Base-by-base conservation (phyloP, 2,113 vertebrate species). In the Alexandromys fortis region DNA sequence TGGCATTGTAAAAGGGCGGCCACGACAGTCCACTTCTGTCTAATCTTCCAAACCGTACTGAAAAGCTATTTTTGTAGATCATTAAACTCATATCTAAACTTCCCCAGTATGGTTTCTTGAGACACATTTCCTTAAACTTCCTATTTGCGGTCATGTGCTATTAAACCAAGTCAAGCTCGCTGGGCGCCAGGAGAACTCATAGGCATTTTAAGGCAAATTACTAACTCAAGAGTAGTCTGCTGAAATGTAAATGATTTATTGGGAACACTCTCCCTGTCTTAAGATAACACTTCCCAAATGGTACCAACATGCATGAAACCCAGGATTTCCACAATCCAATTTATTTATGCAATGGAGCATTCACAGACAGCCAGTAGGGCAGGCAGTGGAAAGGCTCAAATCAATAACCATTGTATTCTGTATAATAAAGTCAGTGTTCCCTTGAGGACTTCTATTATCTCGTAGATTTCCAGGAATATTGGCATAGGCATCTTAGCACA, bases 151-250 rank as follows among this genome's bases (percentile, higher is more conserved):
- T 49, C 58, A 55, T 72, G 21, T 58, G 96, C 9, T 97, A 28
- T 16, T 89, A 95, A 76, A 21, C 30, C 90, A 95, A 78, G 45
- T 72, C 24, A 92, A 61, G 83, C 94, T 98, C 96, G 93, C 97
- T 98, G 97, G 95, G 94, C 89, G 81, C 96, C 86, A 95, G n/a
- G 6, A 90, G 28, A 92, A 97, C 92, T 97, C 93, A 95, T 86
- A 55, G 55, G 24, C 73, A 86, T 96, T 96, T 94, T 88, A 94
- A 90, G 95, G 85, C 77, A 96, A 95, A 90, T 86, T 38, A 65
- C 58, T 93, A 87, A 90, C 75, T 92, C 83, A 94, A 81, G 63
- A 92, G 79, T 83, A 78, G 35, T 73, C 81, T 91, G 58, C 85
- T 95, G 95, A 97, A 86, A 63, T 86, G n/a, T 91, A 33, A 33